Base-by-base conservation (phyloP, 2,888 invertebrate genomes). In the Vandiemenella viatica region DNA sequence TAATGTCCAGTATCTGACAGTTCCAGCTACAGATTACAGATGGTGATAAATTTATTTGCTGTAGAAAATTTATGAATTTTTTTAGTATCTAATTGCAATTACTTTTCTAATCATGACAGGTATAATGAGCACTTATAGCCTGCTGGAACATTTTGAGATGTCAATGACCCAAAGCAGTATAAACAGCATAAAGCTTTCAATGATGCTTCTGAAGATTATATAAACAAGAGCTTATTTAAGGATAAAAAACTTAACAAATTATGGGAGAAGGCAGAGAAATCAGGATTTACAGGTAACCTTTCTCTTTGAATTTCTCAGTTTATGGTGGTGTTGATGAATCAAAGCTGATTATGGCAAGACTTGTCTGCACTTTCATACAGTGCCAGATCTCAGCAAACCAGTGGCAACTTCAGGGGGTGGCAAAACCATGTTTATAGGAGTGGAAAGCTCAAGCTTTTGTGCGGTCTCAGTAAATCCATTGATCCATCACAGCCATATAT, bases 181-280 rank as follows among this genome's bases (percentile, higher is more conserved):
- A 74, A 75, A 58, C 72, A 73, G 49, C 72, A 77, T 60, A 69
- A 73, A 52, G 71, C 75, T 55, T 61, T 65, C 21, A 68, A 68
- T 55, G 68, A 68, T 47, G 66, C 66, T 2, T 60, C 63, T 37
- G 81, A 82, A 51, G 75, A 77, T 57, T 66, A 68, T 49, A 62
- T 68, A 16, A 65, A 67, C 60, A 85, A 80, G 59, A 81, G 82
- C 60, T 63, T 90, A 8, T 92, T 91, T 61, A 85, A 83, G 65
- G 93, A 95, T 64, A 88, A 88, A 60, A 91, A 89, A 64, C 66
- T 95, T 2, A 89, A 86, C 62, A 82, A 83, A 62, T 67, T 95
- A 5, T 93, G 93, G 93, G 74, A 80, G 26, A 90, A 90, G 63
- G 93, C 92, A 0, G 87, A 89, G 68, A 67, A 75, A 19, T 79